Conservation (phyloP, 92 coral and sea anemone genomes). For the Plumapathes pennacea region DNA sequence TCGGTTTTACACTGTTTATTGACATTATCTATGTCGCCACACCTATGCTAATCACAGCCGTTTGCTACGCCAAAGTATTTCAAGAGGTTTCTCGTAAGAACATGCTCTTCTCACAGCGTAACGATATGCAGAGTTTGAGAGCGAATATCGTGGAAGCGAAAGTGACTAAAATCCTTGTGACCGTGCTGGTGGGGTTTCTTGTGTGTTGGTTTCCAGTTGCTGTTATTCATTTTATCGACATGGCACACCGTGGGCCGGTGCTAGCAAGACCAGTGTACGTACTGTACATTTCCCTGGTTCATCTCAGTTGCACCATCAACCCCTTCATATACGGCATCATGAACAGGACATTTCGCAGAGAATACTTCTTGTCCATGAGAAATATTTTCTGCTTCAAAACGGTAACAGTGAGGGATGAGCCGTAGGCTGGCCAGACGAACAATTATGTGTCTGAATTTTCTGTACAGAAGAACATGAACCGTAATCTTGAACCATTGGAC, state of each 20-base stretch:
- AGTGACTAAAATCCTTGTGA: constrained; percentile 58
- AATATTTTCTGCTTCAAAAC: too few species aligned
- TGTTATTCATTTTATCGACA: constrained; percentile 51
- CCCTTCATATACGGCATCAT: constrained; percentile 64
- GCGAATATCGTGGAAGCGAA: constrained; percentile 65
- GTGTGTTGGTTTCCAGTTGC: constrained; percentile 70
- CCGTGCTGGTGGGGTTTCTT: constrained; percentile 50
- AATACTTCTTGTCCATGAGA: constrained; percentile 34
- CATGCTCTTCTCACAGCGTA: constrained; percentile 13
- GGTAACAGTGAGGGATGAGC: too few species aligned
- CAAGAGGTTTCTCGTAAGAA: constrained; percentile 20
- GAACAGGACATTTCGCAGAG: constrained; percentile 48
- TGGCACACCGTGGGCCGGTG: constrained; percentile 28
- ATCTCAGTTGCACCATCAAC: constrained; percentile 53
- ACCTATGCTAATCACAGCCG: constrained; percentile 27
- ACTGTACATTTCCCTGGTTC: constrained; percentile 38
- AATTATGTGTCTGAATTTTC: too few species aligned
- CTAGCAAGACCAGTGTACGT: constrained; percentile 40
- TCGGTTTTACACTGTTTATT: constrained; percentile 42
- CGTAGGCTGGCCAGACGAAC: too few species aligned
- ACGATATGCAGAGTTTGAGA: constrained; percentile 29
- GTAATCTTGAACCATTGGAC: too few species aligned
- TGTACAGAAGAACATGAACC: too few species aligned
- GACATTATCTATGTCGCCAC: constrained; percentile 36
- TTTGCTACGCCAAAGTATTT: constrained; percentile 46